These are phyloP conservation scores for Auanema sp. DNA, from an alignment of 2,888 invertebrate genomes.

Conservation along the genomic window DNA sequence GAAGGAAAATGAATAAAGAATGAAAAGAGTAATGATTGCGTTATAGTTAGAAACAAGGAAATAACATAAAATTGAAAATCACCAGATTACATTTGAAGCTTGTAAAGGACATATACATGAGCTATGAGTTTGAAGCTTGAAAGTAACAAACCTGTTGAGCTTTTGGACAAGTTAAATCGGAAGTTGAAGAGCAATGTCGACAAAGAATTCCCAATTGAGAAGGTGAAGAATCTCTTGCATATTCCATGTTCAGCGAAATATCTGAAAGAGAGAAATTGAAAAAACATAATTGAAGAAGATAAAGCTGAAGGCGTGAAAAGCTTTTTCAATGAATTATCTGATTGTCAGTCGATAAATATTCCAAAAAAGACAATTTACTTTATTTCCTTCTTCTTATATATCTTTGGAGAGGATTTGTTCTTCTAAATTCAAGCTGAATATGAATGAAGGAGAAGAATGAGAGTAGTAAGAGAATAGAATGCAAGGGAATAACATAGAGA, in stretches of 20 bases:
- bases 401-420: neutral
- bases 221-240: constrained; percentile 14
- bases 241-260: constrained; percentile 5
- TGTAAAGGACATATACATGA: neutral
- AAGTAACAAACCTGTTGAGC: constrained; percentile 32
- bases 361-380: constrained; percentile 1
- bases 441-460: constrained; percentile 1
- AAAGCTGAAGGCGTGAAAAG: neutral
- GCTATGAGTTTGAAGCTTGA: neutral
- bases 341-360: neutral
- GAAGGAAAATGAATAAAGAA: constrained; percentile 6
- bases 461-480: neutral
- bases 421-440: constrained; percentile 4
- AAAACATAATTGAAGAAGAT: constrained; percentile 4
- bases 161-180: constrained; percentile 41
- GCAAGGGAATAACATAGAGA: neutral
- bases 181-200: constrained; percentile 36
- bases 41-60: constrained; percentile 3
- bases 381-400: neutral
- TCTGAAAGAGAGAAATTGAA: neutral
- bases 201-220: constrained; percentile 45
- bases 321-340: neutral
- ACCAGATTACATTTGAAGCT: neutral
- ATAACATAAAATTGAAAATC: constrained; percentile 14
- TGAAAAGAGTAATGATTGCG: neutral